These are phyloP conservation scores for Drosophila heteroneura DNA, from an alignment of 2,888 invertebrate genomes.

Conservation along the genomic window DNA sequence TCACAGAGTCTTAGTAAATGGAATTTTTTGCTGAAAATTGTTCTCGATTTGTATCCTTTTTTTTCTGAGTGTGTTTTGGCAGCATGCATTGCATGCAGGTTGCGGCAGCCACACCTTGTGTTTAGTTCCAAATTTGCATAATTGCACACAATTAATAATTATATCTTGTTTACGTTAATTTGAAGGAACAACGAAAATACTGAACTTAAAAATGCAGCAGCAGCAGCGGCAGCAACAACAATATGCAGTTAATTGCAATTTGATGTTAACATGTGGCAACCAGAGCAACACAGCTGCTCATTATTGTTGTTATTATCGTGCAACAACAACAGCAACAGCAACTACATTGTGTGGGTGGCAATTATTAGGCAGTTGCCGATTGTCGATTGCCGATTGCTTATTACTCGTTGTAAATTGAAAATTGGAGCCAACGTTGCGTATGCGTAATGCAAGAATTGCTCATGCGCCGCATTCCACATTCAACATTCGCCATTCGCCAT, in stretches of 20 bases:
- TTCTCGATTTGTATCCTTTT: background rate
- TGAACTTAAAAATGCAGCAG: conserved; percentile 1
- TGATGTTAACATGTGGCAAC: conserved; percentile 67
- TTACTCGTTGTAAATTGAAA: conserved; percentile 20
- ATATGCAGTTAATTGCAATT: conserved; percentile 78
- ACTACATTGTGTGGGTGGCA: conserved; percentile 34
- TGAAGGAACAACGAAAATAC: conserved; percentile 1
- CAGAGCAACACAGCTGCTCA: conserved; percentile 29
- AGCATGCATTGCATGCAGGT: background rate
- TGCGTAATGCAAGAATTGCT: conserved; percentile 72
- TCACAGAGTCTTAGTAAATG: background rate
- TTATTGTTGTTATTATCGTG: conserved; percentile 48
- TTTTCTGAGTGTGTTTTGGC: background rate
- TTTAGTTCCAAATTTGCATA: conserved; percentile 42
- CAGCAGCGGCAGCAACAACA: conserved; percentile 28
- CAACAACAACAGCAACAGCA: conserved; percentile 8
- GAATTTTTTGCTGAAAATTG: background rate
- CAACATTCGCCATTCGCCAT: conserved; percentile 14
- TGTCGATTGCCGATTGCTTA: conserved; percentile 13
- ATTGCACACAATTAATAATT: conserved; percentile 29
- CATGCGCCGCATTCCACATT: conserved; percentile 61
- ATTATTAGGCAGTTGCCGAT: conserved; percentile 50
- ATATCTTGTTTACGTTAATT: conserved; percentile 5
- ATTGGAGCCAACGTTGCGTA: conserved; percentile 49
- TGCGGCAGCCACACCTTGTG: conserved; percentile 18